Evolutionary conservation across 2,113 vertebrate species (phyloP).

Genomic region (Hepsetus odoe): DNA sequence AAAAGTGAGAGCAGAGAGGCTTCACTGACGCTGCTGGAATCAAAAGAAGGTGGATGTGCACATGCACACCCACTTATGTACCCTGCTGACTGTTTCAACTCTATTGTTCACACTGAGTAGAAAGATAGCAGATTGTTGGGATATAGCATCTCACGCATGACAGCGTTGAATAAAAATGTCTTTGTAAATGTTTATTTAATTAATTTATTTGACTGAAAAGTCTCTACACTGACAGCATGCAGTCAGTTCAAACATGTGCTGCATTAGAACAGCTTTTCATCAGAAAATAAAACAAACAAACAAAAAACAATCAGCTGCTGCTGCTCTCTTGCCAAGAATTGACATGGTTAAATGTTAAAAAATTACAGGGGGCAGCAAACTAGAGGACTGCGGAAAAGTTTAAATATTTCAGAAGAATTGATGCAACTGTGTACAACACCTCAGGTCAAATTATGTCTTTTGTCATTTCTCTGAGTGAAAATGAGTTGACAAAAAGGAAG

Average conservation of each 20-base stretch:
- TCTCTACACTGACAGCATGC: neutral
- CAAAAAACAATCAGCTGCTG: neutral
- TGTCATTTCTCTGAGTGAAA: no score
- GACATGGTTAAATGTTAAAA: neutral
- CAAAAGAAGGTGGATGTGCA: slow-evolving; percentile 19
- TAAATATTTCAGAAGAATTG: neutral
- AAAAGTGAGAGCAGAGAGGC: slow-evolving; percentile 48
- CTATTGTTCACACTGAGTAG: neutral
- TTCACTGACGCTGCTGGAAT: slow-evolving; percentile 47
- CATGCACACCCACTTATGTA: neutral
- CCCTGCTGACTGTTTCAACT: slow-evolving; percentile 6
- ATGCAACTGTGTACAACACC: neutral
- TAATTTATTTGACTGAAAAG: neutral
- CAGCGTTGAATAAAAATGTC: neutral
- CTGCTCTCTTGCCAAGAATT: neutral
- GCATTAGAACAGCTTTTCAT: neutral
- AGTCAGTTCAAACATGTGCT: neutral
- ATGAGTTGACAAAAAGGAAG: no score
- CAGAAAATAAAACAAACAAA: no score
- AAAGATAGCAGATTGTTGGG: slow-evolving; percentile 6
- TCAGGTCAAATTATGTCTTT: no score
- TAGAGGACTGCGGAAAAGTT: neutral
- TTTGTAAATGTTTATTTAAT: slow-evolving; percentile 6
- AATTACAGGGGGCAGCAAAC: neutral
- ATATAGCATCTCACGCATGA: neutral